Conservation (phyloP, 2,888 invertebrate genomes). For the Calephelis perditalis region DNA sequence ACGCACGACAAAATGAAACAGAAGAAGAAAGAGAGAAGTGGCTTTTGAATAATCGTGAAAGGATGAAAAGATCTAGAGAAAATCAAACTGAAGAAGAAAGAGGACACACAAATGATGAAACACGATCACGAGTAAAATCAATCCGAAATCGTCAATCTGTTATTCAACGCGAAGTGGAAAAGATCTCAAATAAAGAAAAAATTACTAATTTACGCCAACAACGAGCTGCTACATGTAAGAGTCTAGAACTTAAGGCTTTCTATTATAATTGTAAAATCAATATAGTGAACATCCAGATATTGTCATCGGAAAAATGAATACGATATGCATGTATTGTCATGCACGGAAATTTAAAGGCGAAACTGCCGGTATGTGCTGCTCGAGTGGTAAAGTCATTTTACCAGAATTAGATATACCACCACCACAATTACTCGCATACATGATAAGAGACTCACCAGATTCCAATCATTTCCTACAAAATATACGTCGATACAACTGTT, state of each 20-base stretch:
- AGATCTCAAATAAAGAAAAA: not conserved
- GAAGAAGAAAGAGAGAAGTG: not conserved
- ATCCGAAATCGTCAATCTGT: conserved; percentile 11
- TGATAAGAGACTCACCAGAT: not conserved
- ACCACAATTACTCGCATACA: not conserved
- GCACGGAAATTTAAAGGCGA: not conserved
- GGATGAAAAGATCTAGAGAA: not conserved
- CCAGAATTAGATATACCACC: not conserved
- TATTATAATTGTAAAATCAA: not conserved
- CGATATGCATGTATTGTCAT: not conserved
- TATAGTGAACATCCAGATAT: not conserved
- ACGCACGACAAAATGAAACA: conserved; percentile 7
- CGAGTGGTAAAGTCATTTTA: not conserved
- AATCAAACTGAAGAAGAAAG: conserved; percentile 5
- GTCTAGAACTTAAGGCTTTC: not conserved
- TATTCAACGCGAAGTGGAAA: conserved; percentile 3
- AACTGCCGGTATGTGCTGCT: not conserved
- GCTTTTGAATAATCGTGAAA: not conserved
- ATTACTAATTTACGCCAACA: not conserved
- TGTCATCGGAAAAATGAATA: not conserved
- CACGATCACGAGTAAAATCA: conserved; percentile 8
- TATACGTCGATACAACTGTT: conserved; percentile 2
- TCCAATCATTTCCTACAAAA: conserved; percentile 5
- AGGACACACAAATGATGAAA: conserved; percentile 5
- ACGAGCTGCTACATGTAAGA: not conserved